A percentile compares a stretch with the other conserved stretches of the same genome.
Evolutionary conservation across 2,113 vertebrate species (phyloP).

Genomic region (Oenanthe oenanthe): DNA sequence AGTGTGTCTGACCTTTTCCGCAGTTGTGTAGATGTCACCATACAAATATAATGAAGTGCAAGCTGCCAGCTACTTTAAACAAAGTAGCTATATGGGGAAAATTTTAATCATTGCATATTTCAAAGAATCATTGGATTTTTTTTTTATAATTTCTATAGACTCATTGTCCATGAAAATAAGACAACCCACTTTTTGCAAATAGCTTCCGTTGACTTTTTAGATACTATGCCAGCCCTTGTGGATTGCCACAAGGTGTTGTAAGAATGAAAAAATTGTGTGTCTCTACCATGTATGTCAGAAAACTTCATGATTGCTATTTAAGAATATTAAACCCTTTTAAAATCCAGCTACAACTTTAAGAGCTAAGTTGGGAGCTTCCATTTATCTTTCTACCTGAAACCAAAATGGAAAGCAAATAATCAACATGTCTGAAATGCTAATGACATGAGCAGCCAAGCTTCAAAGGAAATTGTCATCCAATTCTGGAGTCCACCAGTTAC

Average conservation of each 20-base stretch:
- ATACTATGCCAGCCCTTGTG: not conserved
- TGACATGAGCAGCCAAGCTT: slow-evolving; percentile 17
- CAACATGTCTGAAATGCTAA: slow-evolving; percentile 48
- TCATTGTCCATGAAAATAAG: not conserved
- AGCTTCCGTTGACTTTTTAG: not conserved
- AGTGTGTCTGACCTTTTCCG: slow-evolving; percentile 21
- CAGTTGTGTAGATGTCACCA: not conserved
- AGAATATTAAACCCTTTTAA: not conserved
- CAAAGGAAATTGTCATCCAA: slow-evolving; percentile 47
- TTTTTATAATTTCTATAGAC: not conserved
- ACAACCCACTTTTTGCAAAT: not conserved
- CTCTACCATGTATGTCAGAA: not conserved
- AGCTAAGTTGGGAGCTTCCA: not conserved
- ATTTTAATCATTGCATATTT: not conserved
- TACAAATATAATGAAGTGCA: not conserved
- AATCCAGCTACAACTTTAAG: not conserved
- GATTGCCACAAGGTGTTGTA: not conserved
- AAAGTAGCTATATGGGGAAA: not conserved
- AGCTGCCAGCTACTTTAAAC: not conserved
- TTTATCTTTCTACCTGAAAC: not conserved
- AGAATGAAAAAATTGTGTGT: not conserved
- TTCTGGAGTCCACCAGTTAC: slow-evolving; percentile 33
- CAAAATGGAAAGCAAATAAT: slow-evolving; percentile 1
- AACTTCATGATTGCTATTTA: not conserved
- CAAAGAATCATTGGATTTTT: not conserved